Base-by-base conservation (phyloP, 2,888 invertebrate genomes). In the Folsomia candida region DNA sequence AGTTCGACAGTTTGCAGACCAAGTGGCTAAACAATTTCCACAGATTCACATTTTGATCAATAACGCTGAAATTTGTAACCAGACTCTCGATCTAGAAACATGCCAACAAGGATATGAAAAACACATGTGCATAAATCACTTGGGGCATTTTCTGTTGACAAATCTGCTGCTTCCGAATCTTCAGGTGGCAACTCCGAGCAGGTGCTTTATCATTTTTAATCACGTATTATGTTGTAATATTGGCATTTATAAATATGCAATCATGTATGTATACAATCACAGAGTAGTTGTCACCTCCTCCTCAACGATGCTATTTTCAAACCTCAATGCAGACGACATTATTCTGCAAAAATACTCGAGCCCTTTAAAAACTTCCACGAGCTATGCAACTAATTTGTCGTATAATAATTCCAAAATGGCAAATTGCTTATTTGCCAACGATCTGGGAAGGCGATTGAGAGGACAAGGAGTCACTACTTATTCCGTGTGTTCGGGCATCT, bases 131-230 rank as follows among this genome's bases (percentile, higher is more conserved):
- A 89, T 91, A 0, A 93, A 93, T 82, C 90, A 93, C 81, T 84
- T 94, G 75, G 92, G 92, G 0, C 94, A 93, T 81, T 94, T 93
- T 82, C 86, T 92, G 67, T 84, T 96, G n/a, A 93, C 93, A 1
- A 89, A 89, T 80, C 84, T 92, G 70, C 85, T 95, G 14, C 80
- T 92, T 67, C 89, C 91, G 65, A 84, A 86, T 51, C 82, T 92
- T 73, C 88, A 88, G 81, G 85, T 85, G 74, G 88, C 87, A 37
- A 85, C 88, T 54, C 88, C 89, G 0, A 89, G 89, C 85, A 86
- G 89, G 89, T 88, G 82, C 81, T 81, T 72, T 25, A 59, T 18
- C n/a, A 60, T 9, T 58, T 58, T 25, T 3, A 25, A 9, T 24
- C 26, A n/a, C 22, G 9, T 9, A 60, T 9, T 18, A 22, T n/a